phyloP scores from a whole-genome alignment of 2,888 invertebrate genomes.

The Polyommatus icarus region DNA sequence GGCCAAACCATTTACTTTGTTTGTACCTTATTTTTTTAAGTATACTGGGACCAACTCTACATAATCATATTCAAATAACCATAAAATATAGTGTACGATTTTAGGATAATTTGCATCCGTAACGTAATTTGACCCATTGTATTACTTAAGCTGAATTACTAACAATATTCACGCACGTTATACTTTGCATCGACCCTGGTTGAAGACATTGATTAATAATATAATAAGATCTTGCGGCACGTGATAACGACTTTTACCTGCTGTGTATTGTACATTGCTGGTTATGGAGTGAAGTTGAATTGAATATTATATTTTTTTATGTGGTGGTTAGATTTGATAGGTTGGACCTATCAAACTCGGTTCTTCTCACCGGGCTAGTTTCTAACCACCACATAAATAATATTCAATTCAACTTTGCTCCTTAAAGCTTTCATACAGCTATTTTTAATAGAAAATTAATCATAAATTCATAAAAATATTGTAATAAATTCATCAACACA shows the following conservation, averaged over 20 bases:
- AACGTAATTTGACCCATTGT: neutral
- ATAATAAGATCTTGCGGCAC: slow-evolving; percentile 63
- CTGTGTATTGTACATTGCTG: slow-evolving; percentile 25
- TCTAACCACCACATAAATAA: too few relatives aligned
- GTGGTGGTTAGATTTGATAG: too few relatives aligned
- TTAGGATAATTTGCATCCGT: neutral
- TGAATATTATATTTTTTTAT: too few relatives aligned
- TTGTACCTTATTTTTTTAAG: neutral
- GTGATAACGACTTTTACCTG: slow-evolving; percentile 39
- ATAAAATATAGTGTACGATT: neutral
- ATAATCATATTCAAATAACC: neutral
- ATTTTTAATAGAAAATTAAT: too few relatives aligned
- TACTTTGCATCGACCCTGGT: slow-evolving; percentile 55
- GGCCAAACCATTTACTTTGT: too few relatives aligned
- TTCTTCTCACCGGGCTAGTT: too few relatives aligned
- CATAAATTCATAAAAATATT: too few relatives aligned
- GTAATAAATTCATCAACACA: too few relatives aligned
- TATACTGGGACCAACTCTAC: neutral
- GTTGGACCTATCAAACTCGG: too few relatives aligned
- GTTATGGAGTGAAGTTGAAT: too few relatives aligned
- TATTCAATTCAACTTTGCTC: too few relatives aligned
- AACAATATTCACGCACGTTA: slow-evolving; percentile 51
- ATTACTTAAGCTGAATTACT: neutral
- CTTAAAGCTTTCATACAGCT: too few relatives aligned
- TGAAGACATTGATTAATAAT: slow-evolving; percentile 74